Base-by-base conservation (phyloP, 2,888 invertebrate species). In the Cryptocephalus moraei region DNA sequence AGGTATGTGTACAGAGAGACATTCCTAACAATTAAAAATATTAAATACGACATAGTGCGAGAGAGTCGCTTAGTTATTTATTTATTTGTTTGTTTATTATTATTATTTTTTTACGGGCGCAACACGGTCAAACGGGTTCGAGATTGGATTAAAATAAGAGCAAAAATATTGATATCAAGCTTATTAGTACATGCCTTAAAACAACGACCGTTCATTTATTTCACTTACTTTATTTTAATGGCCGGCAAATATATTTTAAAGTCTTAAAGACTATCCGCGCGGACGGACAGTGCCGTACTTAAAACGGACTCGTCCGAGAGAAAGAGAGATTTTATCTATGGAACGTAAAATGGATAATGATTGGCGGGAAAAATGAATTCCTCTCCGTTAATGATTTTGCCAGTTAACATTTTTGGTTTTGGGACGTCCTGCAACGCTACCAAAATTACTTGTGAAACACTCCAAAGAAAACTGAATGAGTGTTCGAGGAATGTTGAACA, bases 111-210 rank as follows among this genome's bases (percentile, higher is more conserved):
- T 14, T 39, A 39, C 12, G 12, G 39, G 39, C 32, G 11, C 12
- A 14, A 14, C 11, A 36, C 11, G 6, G n/a, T 36, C 36, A 36
- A 36, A 36, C 36, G 36, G 36, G 36, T 36, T 36, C 36, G 11
- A 36, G 36, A 11, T 36, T 12, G 12, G 36, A 36, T 45, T 47
- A 49, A 51, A 49, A 49, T 42, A 40, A 38, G 45, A 57, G 56
- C 56, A 59, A 60, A 57, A 58, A 59, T 59, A 49, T 61, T 59
- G 61, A 61, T 61, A 60, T 59, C 60, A 55, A 58, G 59, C 61
- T 61, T 61, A 61, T 61, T 61, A 60, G 61, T 60, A 57, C 51
- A 50, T 55, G 57, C 54, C 55, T 57, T 49, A 55, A 56, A 57
- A 59, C 58, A 57, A 59, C 56, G 53, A 50, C 47, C 58, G 56